phyloP scores from a whole-genome alignment of 2,797 vertebrate species.

The Poeciliopsis infans region DNA sequence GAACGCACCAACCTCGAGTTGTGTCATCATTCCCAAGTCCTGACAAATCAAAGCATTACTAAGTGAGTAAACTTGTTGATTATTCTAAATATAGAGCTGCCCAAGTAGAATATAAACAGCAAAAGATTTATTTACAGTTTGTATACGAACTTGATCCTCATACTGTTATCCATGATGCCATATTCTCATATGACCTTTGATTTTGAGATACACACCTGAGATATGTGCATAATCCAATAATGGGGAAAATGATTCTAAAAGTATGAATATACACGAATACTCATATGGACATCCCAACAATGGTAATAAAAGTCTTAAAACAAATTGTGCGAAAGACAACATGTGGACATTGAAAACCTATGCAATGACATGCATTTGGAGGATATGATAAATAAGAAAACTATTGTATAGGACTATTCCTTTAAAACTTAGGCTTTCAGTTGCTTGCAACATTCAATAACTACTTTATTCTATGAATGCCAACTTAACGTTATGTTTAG shows the following conservation, averaged over 20 bases:
- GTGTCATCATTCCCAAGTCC: background rate
- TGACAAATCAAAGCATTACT: background rate
- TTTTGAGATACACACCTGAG: background rate
- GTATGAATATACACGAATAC: background rate
- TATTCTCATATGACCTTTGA: background rate
- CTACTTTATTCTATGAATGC: background rate
- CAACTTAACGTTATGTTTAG: constrained; percentile 7
- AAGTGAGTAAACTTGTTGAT: background rate
- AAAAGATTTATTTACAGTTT: background rate
- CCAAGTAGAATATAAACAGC: background rate
- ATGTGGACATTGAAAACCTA: background rate
- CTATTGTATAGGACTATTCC: background rate
- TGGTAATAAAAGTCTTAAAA: background rate
- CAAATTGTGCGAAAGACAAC: background rate
- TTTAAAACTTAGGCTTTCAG: background rate
- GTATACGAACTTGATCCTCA: background rate
- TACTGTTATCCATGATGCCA: background rate
- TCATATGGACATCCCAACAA: background rate
- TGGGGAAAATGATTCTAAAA: background rate
- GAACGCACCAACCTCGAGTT: background rate
- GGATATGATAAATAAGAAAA: background rate
- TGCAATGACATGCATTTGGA: background rate
- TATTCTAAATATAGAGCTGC: background rate
- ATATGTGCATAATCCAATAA: background rate
- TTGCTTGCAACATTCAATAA: background rate